Percentiles rank a stretch among this genome's conserved stretches.
Conservation (phyloP, 2,888 invertebrate genomes). For the Melanotus villosus region DNA sequence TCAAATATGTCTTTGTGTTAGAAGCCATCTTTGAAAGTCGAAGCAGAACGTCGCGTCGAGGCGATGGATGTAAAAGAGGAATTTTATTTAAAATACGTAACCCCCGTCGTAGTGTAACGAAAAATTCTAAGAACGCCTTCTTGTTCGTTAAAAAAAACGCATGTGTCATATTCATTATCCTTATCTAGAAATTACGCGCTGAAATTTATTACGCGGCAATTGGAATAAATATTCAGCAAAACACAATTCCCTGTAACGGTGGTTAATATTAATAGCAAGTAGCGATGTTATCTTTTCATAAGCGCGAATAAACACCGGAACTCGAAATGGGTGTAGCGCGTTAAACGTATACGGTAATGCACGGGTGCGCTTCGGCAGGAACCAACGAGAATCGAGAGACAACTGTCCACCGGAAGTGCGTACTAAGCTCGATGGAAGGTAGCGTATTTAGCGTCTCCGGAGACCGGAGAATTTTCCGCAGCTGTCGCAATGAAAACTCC, state of each 20-base stretch:
- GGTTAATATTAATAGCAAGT: conserved; percentile 53
- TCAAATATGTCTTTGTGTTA: conserved; percentile 63
- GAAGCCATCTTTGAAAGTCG: conserved; percentile 54
- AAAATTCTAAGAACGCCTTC: conserved; percentile 17
- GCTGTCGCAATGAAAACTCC: conserved; percentile 61
- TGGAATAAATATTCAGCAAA: conserved; percentile 20
- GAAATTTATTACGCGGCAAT: conserved; percentile 24
- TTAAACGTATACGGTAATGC: conserved; percentile 5
- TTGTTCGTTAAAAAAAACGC: conserved; percentile 24
- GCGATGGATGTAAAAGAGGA: conserved; percentile 44
- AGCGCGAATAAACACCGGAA: conserved; percentile 23
- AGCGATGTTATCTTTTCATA: conserved; percentile 48
- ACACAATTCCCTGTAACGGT: conserved; percentile 33
- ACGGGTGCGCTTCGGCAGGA: conserved; percentile 1
- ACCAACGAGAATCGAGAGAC: conserved; percentile 8
- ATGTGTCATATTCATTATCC: conserved; percentile 21
- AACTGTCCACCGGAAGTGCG: conserved; percentile 38
- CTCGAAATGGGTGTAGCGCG: conserved; percentile 13
- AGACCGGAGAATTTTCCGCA: conserved; percentile 55
- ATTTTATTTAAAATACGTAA: conserved; percentile 35
- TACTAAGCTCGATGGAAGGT: conserved; percentile 42
- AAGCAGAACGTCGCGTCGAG: conserved; percentile 45
- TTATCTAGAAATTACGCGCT: conserved; percentile 17
- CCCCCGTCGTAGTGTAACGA: conserved; percentile 10
- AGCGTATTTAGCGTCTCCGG: conserved; percentile 50